A percentile compares a stretch with the other conserved stretches of the same genome.
phyloP scores from a whole-genome alignment of 2,888 invertebrate species.

The Augochlorella aurata region DNA sequence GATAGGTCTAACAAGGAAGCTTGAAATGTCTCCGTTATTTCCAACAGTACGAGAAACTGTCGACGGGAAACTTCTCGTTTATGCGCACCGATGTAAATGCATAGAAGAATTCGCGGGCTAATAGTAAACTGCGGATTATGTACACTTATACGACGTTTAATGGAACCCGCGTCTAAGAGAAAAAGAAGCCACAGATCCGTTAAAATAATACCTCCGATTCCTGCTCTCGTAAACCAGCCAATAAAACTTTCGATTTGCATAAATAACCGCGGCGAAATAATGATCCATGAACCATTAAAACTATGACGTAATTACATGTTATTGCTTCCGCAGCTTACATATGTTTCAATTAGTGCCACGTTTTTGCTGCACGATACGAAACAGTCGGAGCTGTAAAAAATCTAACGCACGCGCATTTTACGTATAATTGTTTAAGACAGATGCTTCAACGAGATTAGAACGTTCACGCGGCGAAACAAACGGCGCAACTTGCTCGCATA shows the following conservation, averaged over 20 bases:
- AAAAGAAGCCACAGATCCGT: no score
- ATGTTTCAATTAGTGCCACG: not conserved
- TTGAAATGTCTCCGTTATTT: not conserved
- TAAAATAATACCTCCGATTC: no score
- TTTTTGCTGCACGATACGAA: not conserved
- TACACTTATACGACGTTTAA: not conserved
- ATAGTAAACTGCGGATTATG: no score
- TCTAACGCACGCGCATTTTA: no score
- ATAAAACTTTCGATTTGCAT: no score
- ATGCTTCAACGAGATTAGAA: not conserved
- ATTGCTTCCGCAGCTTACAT: not conserved
- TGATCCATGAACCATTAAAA: not conserved
- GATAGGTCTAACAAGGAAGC: not conserved
- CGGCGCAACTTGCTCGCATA: not conserved
- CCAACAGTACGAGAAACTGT: no score
- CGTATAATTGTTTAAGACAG: no score
- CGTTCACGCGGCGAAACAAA: not conserved
- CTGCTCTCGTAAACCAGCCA: no score
- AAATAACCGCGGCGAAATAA: no score
- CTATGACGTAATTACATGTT: not conserved
- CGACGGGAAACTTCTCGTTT: not conserved
- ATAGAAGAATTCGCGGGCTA: no score
- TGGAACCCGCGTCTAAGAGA: not conserved
- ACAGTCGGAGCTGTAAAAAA: no score
- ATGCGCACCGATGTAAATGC: not conserved